phyloP scores from a whole-genome alignment of 2,888 invertebrate genomes.

The Pecten maximus region DNA sequence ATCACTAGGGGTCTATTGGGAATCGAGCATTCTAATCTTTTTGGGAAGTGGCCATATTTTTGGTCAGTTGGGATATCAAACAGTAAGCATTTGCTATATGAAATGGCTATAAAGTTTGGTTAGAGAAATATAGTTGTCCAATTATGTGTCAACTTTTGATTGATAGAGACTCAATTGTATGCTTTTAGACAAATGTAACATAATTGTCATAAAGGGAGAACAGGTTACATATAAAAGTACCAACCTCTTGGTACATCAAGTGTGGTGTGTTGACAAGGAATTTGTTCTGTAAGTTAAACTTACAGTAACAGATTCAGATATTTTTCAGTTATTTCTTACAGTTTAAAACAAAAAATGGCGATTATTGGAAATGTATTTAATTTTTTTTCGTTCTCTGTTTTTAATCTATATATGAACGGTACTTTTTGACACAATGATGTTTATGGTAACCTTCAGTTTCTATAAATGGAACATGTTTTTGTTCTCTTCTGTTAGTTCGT shows the following conservation, averaged over 20 bases:
- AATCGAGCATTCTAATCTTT: not conserved
- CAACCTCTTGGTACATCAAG: not conserved
- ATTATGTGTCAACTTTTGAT: not conserved
- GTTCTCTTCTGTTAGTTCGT: too few relatives aligned
- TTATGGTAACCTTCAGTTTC: too few relatives aligned
- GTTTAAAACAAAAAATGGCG: too few relatives aligned
- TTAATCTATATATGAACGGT: too few relatives aligned
- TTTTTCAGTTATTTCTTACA: too few relatives aligned
- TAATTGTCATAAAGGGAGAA: not conserved
- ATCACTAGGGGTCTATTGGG: not conserved
- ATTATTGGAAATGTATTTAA: too few relatives aligned
- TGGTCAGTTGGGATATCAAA: slow-evolving; percentile 16
- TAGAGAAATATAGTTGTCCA: not conserved
- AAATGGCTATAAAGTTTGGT: slow-evolving; percentile 13
- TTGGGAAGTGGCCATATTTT: slow-evolving; percentile 26
- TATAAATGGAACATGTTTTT: too few relatives aligned
- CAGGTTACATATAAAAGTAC: not conserved
- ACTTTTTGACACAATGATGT: too few relatives aligned
- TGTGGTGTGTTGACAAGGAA: too few relatives aligned
- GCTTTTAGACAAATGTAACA: slow-evolving; percentile 15
- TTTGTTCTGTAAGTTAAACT: too few relatives aligned
- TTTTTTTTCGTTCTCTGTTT: too few relatives aligned
- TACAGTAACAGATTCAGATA: too few relatives aligned
- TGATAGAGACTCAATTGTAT: not conserved
- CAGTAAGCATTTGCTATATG: not conserved